Conservation (phyloP, 2,888 invertebrate genomes). For the Cosmia trapezina region DNA sequence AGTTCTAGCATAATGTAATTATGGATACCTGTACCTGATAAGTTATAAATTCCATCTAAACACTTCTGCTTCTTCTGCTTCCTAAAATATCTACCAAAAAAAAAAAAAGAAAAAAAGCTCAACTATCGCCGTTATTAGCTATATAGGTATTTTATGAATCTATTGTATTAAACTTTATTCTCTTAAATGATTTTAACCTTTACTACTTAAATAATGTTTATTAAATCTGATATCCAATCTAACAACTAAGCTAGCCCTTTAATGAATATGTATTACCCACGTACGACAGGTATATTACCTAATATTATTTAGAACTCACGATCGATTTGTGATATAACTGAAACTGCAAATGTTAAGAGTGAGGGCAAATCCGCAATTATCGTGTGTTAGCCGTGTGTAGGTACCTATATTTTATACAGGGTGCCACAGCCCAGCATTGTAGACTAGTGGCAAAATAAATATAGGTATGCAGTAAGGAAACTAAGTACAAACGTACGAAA, state of each 20-base stretch:
- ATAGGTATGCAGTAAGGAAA: too few relatives aligned
- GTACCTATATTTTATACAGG: not conserved
- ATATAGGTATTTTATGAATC: too few relatives aligned
- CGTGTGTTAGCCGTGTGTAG: constrained; percentile 12
- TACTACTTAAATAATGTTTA: constrained; percentile 39
- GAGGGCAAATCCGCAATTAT: constrained; percentile 56
- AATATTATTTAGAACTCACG: constrained; percentile 60
- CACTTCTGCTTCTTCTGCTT: too few relatives aligned
- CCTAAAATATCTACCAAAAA: too few relatives aligned
- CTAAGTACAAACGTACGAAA: too few relatives aligned
- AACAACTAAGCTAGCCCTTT: constrained; percentile 49
- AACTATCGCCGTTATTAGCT: not conserved
- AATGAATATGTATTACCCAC: constrained; percentile 53
- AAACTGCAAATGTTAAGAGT: constrained; percentile 61
- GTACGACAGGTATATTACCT: constrained; percentile 57
- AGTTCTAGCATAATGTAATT: too few relatives aligned
- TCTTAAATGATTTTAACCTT: constrained; percentile 36
- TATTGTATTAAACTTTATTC: too few relatives aligned
- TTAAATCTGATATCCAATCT: constrained; percentile 46
- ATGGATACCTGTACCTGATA: too few relatives aligned
- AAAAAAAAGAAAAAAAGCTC: too few relatives aligned
- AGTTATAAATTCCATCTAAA: too few relatives aligned
- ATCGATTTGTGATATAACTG: constrained; percentile 53
- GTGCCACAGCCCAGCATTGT: too few relatives aligned
- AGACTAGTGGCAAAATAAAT: too few relatives aligned